Percentiles rank a stretch among this genome's conserved stretches.
Evolutionary conservation across 1,140 invertebrate genomes (phyloP).

Genomic region (Cydia strobilella): DNA sequence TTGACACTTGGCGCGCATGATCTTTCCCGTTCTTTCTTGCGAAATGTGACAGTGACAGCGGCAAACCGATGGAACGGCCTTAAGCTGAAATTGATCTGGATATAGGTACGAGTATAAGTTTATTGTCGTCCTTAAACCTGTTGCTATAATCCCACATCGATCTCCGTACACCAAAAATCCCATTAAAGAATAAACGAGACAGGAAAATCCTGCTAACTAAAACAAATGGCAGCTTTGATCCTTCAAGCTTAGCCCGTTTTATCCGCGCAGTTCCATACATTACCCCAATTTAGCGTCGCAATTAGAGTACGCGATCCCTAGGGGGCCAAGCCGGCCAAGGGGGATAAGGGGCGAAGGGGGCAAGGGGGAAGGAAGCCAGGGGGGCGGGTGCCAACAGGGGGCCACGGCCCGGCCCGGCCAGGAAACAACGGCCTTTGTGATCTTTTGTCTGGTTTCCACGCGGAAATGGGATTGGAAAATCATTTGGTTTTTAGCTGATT

Average conservation of each 20-base stretch:
- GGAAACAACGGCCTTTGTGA: conserved; percentile 53
- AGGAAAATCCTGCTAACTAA: conserved; percentile 65
- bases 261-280: conserved; percentile 68
- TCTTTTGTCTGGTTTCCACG: conserved; percentile 65
- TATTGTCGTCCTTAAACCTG: not conserved
- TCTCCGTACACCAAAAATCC: conserved; percentile 31
- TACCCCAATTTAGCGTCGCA: conserved; percentile 76
- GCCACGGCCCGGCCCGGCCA: conserved; percentile 37
- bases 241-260: conserved; percentile 59
- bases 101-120: too few relatives aligned
- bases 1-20: too few relatives aligned
- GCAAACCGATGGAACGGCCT: too few relatives aligned
- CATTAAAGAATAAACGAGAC: conserved; percentile 38
- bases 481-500: conserved; percentile 77
- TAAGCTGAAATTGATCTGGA: too few relatives aligned
- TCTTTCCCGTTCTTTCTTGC: too few relatives aligned
- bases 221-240: conserved; percentile 73
- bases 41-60: too few relatives aligned
- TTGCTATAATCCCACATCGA: conserved; percentile 2
- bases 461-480: conserved; percentile 78
- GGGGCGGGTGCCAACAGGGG: conserved; percentile 39
- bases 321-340: conserved; percentile 46
- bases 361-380: conserved; percentile 19
- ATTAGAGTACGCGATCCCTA: conserved; percentile 72
- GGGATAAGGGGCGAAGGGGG: conserved; percentile 12